Evolutionary conservation across 1,140 invertebrate genomes (phyloP).

Genomic region (Drosophila nasuta): DNA sequence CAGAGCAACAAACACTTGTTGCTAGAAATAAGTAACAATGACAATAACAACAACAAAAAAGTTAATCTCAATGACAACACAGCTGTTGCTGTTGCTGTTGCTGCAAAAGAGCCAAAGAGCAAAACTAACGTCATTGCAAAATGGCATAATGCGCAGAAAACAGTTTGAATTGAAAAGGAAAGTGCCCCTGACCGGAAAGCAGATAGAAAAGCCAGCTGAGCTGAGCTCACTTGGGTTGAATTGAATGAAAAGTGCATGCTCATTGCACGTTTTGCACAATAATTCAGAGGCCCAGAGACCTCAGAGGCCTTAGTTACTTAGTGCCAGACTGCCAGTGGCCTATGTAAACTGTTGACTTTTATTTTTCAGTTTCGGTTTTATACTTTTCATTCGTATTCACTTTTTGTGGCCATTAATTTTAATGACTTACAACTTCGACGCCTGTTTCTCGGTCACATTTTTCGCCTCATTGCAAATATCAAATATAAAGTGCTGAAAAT

Average conservation of each 20-base stretch:
- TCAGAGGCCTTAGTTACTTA: slow-evolving; percentile 12
- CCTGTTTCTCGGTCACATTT: slow-evolving; percentile 1
- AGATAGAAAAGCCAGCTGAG: slow-evolving; percentile 37
- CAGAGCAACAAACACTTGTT: slow-evolving; percentile 57
- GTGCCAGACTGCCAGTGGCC: slow-evolving; percentile 6
- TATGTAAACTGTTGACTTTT: slow-evolving; percentile 20
- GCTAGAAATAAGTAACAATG: slow-evolving; percentile 23
- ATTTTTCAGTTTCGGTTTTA: slow-evolving; percentile 13
- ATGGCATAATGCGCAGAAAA: slow-evolving; percentile 74
- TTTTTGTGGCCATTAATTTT: slow-evolving; percentile 54
- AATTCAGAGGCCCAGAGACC: slow-evolving; percentile 29
- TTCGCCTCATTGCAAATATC: slow-evolving; percentile 24
- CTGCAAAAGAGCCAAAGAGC: slow-evolving; percentile 2
- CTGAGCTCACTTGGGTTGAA: slow-evolving; percentile 23
- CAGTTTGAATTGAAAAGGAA: slow-evolving; percentile 71
- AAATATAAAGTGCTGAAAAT: slow-evolving; percentile 25
- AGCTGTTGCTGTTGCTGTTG: not conserved
- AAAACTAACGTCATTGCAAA: slow-evolving; percentile 61
- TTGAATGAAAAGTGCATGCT: slow-evolving; percentile 57
- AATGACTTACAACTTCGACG: slow-evolving; percentile 57
- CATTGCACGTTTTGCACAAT: slow-evolving; percentile 55
- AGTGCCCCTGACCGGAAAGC: slow-evolving; percentile 79
- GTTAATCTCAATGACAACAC: slow-evolving; percentile 48
- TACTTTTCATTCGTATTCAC: slow-evolving; percentile 7
- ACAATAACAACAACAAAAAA: slow-evolving; percentile 13